Percentiles rank a stretch among this genome's conserved stretches.
These are phyloP conservation scores for Murina feae DNA, from an alignment of 2,113 vertebrate genomes.

Conservation along the genomic window DNA sequence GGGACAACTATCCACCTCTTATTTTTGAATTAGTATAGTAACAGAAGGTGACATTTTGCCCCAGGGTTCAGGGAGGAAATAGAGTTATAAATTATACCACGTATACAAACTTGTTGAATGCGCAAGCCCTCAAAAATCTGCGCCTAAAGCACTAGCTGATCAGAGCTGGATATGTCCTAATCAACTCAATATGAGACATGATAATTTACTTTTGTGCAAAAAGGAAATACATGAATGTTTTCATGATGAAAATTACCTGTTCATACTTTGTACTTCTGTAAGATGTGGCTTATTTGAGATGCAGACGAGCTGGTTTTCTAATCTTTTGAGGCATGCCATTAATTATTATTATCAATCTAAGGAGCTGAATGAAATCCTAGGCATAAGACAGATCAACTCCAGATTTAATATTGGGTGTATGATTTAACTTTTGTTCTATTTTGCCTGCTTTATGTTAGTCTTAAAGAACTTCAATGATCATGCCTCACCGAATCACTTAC, in stretches of 20 bases:
- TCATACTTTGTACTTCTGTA: not conserved
- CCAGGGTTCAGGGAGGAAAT: slow-evolving; percentile 51
- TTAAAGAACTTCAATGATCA: slow-evolving; percentile 41
- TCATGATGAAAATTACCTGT: slow-evolving; percentile 39
- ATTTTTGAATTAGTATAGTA: slow-evolving; percentile 81
- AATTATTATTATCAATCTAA: slow-evolving; percentile 32
- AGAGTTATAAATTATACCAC: slow-evolving; percentile 70
- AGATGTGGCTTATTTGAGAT: not conserved
- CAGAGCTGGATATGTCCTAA: not conserved
- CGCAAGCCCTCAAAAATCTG: not conserved
- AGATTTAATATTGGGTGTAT: slow-evolving; percentile 47
- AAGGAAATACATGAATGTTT: slow-evolving; percentile 37
- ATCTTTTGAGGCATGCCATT: slow-evolving; percentile 43
- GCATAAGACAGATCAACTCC: slow-evolving; percentile 37
- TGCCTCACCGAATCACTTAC: slow-evolving; percentile 26
- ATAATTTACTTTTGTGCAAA: slow-evolving; percentile 29
- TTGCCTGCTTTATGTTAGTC: slow-evolving; percentile 55
- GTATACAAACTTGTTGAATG: slow-evolving; percentile 26
- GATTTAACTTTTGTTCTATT: slow-evolving; percentile 45
- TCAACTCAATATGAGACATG: not conserved
- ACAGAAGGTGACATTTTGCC: slow-evolving; percentile 82
- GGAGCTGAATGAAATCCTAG: slow-evolving; percentile 35
- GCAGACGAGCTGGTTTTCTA: not conserved
- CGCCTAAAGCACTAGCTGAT: slow-evolving; percentile 34
- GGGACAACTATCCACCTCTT: slow-evolving; percentile 84